Evolutionary conservation across 2,113 vertebrate species (phyloP).

Genomic region (Mastomys coucha): DNA sequence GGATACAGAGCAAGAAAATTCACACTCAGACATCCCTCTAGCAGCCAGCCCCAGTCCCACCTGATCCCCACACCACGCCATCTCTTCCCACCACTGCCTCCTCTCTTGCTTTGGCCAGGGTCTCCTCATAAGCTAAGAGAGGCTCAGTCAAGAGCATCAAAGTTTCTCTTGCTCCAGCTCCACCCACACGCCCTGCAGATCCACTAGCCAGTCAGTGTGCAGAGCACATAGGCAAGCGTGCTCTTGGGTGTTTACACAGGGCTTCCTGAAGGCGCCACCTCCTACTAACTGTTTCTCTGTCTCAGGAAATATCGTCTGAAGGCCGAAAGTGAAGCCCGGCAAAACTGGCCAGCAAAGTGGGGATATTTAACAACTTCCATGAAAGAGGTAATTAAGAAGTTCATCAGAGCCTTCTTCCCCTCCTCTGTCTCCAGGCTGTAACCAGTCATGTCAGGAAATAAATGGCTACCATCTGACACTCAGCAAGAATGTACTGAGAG

Average conservation of each 20-base stretch:
- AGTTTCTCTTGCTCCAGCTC: rapidly evolving
- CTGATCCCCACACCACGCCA: rapidly evolving
- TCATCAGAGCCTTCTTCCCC: too few relatives aligned
- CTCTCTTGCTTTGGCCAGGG: not conserved
- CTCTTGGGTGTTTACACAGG: not conserved
- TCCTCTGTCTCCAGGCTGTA: not conserved
- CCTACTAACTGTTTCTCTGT: not conserved
- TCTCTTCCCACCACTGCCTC: not conserved
- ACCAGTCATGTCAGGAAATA: not conserved
- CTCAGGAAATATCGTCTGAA: slow-evolving; percentile 85
- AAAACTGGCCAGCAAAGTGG: slow-evolving; percentile 87
- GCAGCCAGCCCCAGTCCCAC: rapidly evolving
- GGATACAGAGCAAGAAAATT: not conserved
- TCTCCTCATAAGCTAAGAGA: not conserved
- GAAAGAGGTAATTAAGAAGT: slow-evolving; percentile 85
- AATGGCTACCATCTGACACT: not conserved
- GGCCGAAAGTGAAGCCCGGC: slow-evolving; percentile 79
- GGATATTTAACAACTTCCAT: slow-evolving; percentile 85
- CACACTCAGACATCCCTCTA: rapidly evolving
- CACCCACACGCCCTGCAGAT: not conserved
- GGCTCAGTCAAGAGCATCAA: too few relatives aligned
- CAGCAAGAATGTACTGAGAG: not conserved
- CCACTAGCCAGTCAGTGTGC: rapidly evolving
- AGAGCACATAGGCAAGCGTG: rapidly evolving
- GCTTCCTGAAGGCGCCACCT: not conserved